Conservation (phyloP, 1,140 invertebrate genomes). For the Musca vetustissima region DNA sequence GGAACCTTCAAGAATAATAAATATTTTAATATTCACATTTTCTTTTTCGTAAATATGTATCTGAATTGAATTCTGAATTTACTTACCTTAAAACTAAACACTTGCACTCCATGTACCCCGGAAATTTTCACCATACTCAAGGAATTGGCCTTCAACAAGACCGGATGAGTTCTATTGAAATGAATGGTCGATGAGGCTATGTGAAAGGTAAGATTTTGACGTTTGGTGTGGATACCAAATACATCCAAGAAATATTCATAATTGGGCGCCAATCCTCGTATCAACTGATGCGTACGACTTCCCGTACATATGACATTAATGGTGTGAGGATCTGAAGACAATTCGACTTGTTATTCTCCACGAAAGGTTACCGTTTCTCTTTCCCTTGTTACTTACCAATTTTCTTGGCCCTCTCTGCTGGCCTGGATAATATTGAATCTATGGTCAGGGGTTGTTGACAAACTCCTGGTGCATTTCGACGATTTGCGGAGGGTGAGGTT, state of each 20-base stretch:
- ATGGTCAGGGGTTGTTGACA: conserved; percentile 32
- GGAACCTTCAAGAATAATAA: no score
- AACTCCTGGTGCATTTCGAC: conserved; percentile 22
- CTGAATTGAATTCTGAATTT: not conserved
- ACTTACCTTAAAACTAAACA: conserved; percentile 51
- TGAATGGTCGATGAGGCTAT: conserved; percentile 40
- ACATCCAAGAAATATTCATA: conserved; percentile 47
- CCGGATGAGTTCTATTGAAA: conserved; percentile 49
- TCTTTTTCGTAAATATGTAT: not conserved
- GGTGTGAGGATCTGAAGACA: conserved; percentile 18
- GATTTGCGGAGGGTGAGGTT: conserved; percentile 27
- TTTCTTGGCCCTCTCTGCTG: conserved; percentile 40
- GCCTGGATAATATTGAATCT: conserved; percentile 41
- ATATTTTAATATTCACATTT: no score
- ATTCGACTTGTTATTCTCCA: not conserved
- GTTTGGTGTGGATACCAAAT: conserved; percentile 45
- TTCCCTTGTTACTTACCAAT: conserved; percentile 31
- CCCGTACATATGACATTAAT: conserved; percentile 51
- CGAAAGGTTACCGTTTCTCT: no score
- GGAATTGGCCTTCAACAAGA: conserved; percentile 36
- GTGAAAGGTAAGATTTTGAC: conserved; percentile 45
- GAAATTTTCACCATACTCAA: conserved; percentile 44
- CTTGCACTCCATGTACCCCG: conserved; percentile 42
- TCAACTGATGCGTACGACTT: conserved; percentile 39
- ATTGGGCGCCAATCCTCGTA: conserved; percentile 41